Evolutionary conservation across 2,888 invertebrate genomes (phyloP), one percentile per base, ranked within the genome.

Genomic region (Phortica magna): DNA sequence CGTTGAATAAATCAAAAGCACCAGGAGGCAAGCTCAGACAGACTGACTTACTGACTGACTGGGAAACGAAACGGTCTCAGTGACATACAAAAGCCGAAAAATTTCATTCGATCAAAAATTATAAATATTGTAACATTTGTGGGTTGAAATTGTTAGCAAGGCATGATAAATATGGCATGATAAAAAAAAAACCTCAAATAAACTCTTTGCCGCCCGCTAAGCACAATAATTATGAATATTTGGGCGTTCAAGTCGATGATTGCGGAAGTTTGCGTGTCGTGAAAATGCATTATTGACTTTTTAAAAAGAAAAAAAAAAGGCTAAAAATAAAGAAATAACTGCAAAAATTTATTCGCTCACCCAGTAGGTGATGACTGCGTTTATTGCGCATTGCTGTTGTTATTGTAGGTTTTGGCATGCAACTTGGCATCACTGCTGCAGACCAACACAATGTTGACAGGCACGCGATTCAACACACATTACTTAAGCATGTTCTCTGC

Each of bases 381-480:
- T 48, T 48, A 14, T 48, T 9, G 14, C 48, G n/a, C 48, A 48
- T 48, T 12, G 9, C 48, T 48, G 9, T 48, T 48, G 48, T 48
- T 14, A 2, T 48, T 48, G 48, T 61, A 22, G 61, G 19, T 48
- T 10, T 19, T 61, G 22, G 61, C 61, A 48, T 48, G 48, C 48
- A 48, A 48, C 14, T 61, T 61, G 17, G 61, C 61, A 61, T 17
- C 61, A 19, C 61, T 61, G 61, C 41, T 65, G 65, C 14, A 31
- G 65, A 39, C 65, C 39, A 39, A n/a, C 59, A 48, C 48, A 48
- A 19, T 39, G 39, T 10, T 53, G 70, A 71, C 31, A 12, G 22
- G 55, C 55, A 71, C 70, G 70, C 70, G 70, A 71, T 71, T 71
- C 53, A 7, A 12, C 43, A 68, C 43, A 39, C 41, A 39, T 65